Percentiles rank a stretch among this genome's conserved stretches.
phyloP scores from a whole-genome alignment of 2,113 vertebrate species.

The Romanogobio albipinnatus region DNA sequence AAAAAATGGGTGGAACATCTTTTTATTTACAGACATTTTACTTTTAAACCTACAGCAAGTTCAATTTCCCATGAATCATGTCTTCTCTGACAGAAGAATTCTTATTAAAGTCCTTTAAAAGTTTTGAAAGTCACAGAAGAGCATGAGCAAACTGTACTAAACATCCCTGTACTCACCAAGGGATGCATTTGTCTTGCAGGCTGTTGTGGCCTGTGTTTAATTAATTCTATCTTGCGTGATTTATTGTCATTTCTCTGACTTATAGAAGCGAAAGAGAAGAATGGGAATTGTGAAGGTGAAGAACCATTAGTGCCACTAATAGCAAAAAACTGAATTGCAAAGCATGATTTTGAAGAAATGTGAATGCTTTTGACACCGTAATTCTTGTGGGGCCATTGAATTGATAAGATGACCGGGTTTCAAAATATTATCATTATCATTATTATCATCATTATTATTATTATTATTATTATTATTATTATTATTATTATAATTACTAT shows the following conservation, averaged over 20 bases:
- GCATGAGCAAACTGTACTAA: conserved; percentile 53
- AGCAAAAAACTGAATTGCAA: not conserved
- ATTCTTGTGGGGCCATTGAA: not conserved
- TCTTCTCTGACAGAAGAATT: conserved; percentile 25
- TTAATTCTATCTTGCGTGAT: conserved; percentile 62
- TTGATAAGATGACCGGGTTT: not conserved
- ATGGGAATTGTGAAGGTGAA: conserved; percentile 7
- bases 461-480: too few relatives aligned
- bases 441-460: too few relatives aligned
- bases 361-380: not conserved
- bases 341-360: not conserved
- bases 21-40: conserved; percentile 5
- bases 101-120: conserved; percentile 65
- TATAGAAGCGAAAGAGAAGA: conserved; percentile 17
- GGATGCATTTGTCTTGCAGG: conserved; percentile 61
- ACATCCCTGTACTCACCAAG: conserved; percentile 44
- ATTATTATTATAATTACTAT: too few relatives aligned
- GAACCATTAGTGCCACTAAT: not conserved
- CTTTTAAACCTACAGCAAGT: conserved; percentile 4
- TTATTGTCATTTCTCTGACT: conserved; percentile 49
- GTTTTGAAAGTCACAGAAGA: conserved; percentile 67
- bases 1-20: not conserved
- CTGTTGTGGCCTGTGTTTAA: conserved; percentile 68
- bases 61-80: conserved; percentile 27
- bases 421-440: not conserved